Conservation (phyloP, 2,113 vertebrate species). For the Varanus komodoensis region DNA sequence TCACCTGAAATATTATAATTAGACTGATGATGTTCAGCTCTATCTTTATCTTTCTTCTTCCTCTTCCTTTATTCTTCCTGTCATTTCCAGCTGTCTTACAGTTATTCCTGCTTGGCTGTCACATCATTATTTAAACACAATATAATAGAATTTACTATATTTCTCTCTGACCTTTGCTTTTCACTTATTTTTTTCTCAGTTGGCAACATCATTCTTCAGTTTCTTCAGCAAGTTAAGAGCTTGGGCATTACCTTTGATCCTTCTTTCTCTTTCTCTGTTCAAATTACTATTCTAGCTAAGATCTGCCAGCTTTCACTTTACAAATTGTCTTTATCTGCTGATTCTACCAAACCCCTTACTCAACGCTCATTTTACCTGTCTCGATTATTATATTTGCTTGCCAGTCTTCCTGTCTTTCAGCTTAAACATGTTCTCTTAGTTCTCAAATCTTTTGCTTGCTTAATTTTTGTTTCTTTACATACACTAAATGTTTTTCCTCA, state of each 20-base stretch:
- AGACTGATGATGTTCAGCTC: neutral
- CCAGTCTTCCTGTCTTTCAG: neutral
- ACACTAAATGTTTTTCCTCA: neutral
- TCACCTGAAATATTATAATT: neutral
- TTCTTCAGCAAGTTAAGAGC: conserved; percentile 9
- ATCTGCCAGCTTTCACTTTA: neutral
- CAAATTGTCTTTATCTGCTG: neutral
- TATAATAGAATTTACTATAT: neutral
- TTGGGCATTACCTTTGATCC: neutral
- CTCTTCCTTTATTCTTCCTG: neutral
- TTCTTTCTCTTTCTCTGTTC: neutral
- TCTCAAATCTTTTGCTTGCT: neutral
- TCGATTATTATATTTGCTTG: neutral
- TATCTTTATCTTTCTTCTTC: neutral
- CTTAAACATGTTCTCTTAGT: neutral
- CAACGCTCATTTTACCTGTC: neutral
- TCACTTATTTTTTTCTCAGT: conserved; percentile 11
- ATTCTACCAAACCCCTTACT: neutral
- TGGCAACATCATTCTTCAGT: neutral
- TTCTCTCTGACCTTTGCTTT: neutral
- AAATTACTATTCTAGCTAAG: neutral
- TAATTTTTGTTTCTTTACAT: neutral
- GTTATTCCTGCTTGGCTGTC: neutral
- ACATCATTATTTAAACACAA: neutral
- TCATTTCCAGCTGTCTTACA: neutral